Conservation (phyloP, 2,113 vertebrate species). For the Parus major region DNA sequence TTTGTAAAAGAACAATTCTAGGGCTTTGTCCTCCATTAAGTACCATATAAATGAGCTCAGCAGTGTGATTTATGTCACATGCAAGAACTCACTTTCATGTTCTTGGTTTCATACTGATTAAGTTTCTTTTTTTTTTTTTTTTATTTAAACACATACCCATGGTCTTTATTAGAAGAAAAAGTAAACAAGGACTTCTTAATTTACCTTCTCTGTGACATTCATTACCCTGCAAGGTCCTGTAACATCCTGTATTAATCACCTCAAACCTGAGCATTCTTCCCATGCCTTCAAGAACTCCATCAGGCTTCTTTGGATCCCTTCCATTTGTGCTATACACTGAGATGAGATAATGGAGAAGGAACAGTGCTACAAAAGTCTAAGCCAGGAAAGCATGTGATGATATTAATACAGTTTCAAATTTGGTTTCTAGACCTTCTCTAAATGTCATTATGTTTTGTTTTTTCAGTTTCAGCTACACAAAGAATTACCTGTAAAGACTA, state of each 20-base stretch:
- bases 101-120: background rate
- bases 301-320: background rate
- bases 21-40: background rate
- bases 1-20: background rate
- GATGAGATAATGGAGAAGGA: background rate
- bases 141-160: background rate
- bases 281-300: background rate
- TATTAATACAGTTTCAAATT: background rate
- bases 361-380: rapidly evolving
- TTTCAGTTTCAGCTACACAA: background rate
- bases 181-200: background rate
- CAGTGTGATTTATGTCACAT: background rate
- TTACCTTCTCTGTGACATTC: background rate
- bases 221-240: background rate
- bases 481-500: background rate
- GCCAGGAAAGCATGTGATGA: background rate
- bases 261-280: background rate
- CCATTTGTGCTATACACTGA: background rate
- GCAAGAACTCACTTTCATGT: rapidly evolving
- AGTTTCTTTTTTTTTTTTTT: background rate
- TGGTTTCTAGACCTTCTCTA: background rate
- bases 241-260: background rate
- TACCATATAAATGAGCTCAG: background rate
- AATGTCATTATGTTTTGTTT: background rate
- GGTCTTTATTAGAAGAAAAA: background rate